Base-by-base conservation (phyloP, 2,797 vertebrate genomes). In the Tiaroga cobitis region DNA sequence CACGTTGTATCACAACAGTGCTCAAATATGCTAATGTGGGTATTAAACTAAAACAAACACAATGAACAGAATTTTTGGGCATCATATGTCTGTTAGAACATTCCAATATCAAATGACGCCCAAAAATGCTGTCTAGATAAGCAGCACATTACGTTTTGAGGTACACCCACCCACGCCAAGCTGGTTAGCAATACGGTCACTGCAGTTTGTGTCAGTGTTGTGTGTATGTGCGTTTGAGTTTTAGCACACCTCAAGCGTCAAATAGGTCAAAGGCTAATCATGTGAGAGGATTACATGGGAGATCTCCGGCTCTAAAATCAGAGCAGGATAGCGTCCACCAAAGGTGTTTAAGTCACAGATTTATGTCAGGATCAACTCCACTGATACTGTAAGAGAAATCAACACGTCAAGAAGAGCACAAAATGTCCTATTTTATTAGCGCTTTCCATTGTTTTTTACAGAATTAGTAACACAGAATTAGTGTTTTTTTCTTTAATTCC, bases 251-350 rank as follows among this genome's bases (percentile, higher is more conserved):
- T 82, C 2, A 46, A 46, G 49, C 26, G 39, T 79, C 21, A 68
- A 77, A 76, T 19, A 75, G 70, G 83, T 74, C 56, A 70, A 67
- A 65, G 29, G 86, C 80, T 88, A 86, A 91, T 84, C 61, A 16
- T 74, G 67, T 87, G 49, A 85, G 81, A 87, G 86, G 88, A 89
- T 89, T 90, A 89, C 32, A 21, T 26, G 68, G 51, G 61, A 76
- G 70, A 88, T 88, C 82, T 81, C 56, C 7, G 3, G 78, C 83
- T 79, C 56, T 72, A 56, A 82, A 84, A 85, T 85, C 79, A 85
- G 83, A 81, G 70, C 72, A 79, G 85, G 88, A 86, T 88, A 87
- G 77, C 16, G 24, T 80, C 82, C 67, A 56, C 81, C 67, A 85
- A 86, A 80, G 84, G 73, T 75, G 69, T 80, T 85, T 54, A 88